These are phyloP conservation scores for Pentalonia nigronervosa DNA, from an alignment of 1,140 invertebrate genomes.

Conservation along the genomic window DNA sequence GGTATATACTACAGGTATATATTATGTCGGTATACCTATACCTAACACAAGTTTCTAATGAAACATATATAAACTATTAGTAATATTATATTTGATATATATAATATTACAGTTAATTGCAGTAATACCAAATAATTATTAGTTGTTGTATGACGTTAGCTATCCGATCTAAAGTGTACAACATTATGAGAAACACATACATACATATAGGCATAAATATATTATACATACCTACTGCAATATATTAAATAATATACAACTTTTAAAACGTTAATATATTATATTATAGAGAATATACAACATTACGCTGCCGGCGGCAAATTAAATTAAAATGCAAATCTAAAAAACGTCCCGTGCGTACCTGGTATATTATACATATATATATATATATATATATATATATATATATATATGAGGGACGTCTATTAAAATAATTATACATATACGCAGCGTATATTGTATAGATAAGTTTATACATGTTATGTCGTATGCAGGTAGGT, in stretches of 20 bases:
- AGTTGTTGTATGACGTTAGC: neutral
- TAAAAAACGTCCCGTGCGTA: neutral
- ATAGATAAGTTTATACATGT: neutral
- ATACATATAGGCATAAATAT: neutral
- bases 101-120: neutral
- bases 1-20: too few relatives aligned
- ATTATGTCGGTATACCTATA: neutral
- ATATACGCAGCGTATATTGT: neutral
- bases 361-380: neutral
- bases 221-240: neutral
- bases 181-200: neutral
- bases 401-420: neutral
- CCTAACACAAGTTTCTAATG: neutral
- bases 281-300: neutral
- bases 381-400: neutral
- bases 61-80: neutral
- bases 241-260: neutral
- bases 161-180: neutral
- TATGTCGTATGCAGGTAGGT: neutral
- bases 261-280: neutral
- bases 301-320: neutral
- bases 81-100: neutral
- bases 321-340: slow-evolving; percentile 17
- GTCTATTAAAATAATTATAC: neutral
- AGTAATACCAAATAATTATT: neutral